Conservation (phyloP, 2,888 invertebrate genomes). For the Gastrophysa polygoni region DNA sequence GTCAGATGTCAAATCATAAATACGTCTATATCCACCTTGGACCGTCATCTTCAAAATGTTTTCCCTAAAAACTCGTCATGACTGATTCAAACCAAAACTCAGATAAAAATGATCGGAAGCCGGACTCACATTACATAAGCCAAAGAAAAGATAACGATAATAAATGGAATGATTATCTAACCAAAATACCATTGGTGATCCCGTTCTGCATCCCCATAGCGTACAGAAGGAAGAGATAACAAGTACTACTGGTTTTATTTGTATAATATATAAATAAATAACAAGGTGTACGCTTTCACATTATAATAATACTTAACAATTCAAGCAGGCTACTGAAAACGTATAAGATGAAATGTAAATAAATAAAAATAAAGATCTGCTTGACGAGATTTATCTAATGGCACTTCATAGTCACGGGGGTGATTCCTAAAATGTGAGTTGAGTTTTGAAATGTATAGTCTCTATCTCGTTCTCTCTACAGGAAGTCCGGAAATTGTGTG, state of each 20-base stretch:
- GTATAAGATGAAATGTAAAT: constrained; percentile 17
- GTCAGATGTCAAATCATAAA: too few relatives aligned
- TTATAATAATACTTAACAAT: constrained; percentile 23
- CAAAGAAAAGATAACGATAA: neutral
- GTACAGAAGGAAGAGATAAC: constrained; percentile 35
- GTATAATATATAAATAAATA: constrained; percentile 27
- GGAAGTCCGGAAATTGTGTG: too few relatives aligned
- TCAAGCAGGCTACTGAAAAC: constrained; percentile 15
- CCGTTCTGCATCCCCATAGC: constrained; percentile 38
- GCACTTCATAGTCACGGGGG: neutral
- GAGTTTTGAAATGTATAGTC: too few relatives aligned
- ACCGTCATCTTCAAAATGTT: neutral
- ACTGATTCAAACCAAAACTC: neutral
- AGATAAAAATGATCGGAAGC: neutral
- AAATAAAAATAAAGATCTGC: constrained; percentile 7
- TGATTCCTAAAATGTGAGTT: neutral
- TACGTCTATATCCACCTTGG: too few relatives aligned
- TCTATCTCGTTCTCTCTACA: too few relatives aligned
- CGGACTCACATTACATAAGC: neutral
- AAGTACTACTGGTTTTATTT: constrained; percentile 22
- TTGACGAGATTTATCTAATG: neutral
- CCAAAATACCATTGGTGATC: constrained; percentile 36
- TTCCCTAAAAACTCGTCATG: neutral
- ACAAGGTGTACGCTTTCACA: constrained; percentile 31
- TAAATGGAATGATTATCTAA: constrained; percentile 34